Evolutionary conservation across 1,140 invertebrate species (phyloP), one percentile per base, ranked within the genome.

Genomic region (Hyles vespertilio): DNA sequence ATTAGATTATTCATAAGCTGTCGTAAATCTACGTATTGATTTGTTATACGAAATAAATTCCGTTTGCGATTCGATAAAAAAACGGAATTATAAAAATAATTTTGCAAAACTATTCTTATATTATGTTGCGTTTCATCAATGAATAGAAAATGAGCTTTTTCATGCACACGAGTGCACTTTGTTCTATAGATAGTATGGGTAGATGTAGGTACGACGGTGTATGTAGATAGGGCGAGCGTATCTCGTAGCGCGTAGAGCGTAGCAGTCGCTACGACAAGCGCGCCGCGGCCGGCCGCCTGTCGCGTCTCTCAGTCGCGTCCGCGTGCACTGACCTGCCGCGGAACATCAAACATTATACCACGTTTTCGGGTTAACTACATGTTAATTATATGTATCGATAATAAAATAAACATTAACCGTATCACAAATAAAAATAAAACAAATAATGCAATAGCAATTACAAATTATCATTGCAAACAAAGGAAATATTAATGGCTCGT

Each of bases 201-300:
- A 34, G 32, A 34, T 51, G 10, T 51, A 10, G n/a, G 4, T 34
- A 51, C 8, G 34, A 51, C 32, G 10, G 33, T 51, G n/a, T 10
- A 33, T 22, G 51, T 50, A 45, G 56, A 63, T 63, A 59, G 43
- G 58, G 56, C 45, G 47, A 32, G 51, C 58, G 55, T 43, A 40
- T 51, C 51, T 58, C 56, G 68, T 65, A 60, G 32, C 47, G 33
- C 70, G 77, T 77, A 80, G 67, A 58, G 33, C 81, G 79, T 84
- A 82, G 81, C 74, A 78, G 74, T 81, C 58, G 70, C 78, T 84
- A 84, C 81, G 81, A 52, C 45, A 11, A 49, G 51, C 45, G 56
- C 62, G 61, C n/a, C 68, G 72, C 69, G 70, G 72, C 34, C 59
- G 63, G 53, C 53, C 67, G 74, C 51, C 47, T 8, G 22, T 12